Base-by-base conservation (phyloP, 2,888 invertebrate genomes). In the Lasioglossum marginatum region DNA sequence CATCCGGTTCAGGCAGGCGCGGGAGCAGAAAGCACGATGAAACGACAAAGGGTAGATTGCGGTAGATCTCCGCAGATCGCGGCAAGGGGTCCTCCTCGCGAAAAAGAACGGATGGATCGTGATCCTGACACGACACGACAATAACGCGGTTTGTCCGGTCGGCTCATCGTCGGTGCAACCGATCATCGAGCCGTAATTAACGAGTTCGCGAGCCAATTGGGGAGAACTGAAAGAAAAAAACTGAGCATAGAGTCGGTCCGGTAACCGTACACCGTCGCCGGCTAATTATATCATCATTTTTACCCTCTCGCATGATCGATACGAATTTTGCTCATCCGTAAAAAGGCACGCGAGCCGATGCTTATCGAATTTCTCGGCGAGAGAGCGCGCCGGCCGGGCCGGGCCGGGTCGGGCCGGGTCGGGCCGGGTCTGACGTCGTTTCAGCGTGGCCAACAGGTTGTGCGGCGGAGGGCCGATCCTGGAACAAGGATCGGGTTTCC, bases 401-500 rank as follows among this genome's bases (percentile, higher is more conserved):
- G 23, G 72, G n/a, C n/a, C n/a, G 48, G 72, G 31, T 23, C 27
- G 23, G 72, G n/a, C n/a, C n/a, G 48, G 72, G 31, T 23, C 27
- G 48, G 2, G 52, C 23, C 52, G 23, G 72, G 19, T 23, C 27
- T 73, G 68, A 72, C 45, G 82, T 77, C 72, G 83, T 82, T 85
- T 70, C 87, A 43, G 31, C 77, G 79, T 75, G 82, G 88, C 84
- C 87, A 89, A 89, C 88, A 87, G 91, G 87, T 90, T 86, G 86
- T 79, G 79, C 63, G 68, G 48, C 57, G 60, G 74, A 79, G 72
- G 76, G 76, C 72, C 79, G 86, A 82, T 87, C 84, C 89, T 86
- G 81, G 40, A 83, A 87, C 75, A 80, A 83, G 87, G 89, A 88
- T 91, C 89, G 85, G 37, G 89, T 91, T 91, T 87, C 91, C 80